Evolutionary conservation across 2,113 vertebrate species (phyloP).

Genomic region (Gymnogyps californianus): DNA sequence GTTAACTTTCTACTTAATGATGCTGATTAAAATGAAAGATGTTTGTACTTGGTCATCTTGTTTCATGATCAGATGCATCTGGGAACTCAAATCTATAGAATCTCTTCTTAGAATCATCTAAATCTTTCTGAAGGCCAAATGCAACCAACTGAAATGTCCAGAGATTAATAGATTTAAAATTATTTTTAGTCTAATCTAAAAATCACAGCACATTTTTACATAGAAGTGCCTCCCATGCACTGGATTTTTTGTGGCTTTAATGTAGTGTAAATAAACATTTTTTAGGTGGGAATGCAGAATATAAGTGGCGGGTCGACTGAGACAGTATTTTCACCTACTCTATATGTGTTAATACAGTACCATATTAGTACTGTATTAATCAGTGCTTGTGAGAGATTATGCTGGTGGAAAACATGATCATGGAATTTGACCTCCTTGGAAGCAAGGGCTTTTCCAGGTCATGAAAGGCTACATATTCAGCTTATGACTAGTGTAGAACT

Average conservation of each 20-base stretch:
- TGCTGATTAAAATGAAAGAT: background rate
- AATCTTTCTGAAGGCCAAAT: background rate
- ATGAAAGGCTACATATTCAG: background rate
- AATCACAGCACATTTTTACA: background rate
- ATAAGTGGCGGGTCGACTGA: background rate
- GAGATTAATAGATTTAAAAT: background rate
- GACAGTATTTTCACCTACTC: background rate
- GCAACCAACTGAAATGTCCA: background rate
- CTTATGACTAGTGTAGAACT: background rate
- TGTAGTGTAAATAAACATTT: background rate
- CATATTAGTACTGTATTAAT: background rate
- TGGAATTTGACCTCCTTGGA: conserved; percentile 10
- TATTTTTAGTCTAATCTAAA: background rate
- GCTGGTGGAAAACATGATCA: background rate
- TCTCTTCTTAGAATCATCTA: background rate
- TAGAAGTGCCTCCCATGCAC: background rate
- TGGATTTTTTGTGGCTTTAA: background rate
- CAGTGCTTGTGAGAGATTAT: background rate
- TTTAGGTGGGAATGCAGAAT: background rate
- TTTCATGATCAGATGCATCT: background rate
- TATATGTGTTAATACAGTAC: background rate
- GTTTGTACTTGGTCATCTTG: background rate
- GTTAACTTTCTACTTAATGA: background rate
- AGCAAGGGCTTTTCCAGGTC: background rate
- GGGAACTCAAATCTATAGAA: background rate